phyloP scores from a whole-genome alignment of 35 echinoderm and acorn worm genomes.

The Diadema setosum region DNA sequence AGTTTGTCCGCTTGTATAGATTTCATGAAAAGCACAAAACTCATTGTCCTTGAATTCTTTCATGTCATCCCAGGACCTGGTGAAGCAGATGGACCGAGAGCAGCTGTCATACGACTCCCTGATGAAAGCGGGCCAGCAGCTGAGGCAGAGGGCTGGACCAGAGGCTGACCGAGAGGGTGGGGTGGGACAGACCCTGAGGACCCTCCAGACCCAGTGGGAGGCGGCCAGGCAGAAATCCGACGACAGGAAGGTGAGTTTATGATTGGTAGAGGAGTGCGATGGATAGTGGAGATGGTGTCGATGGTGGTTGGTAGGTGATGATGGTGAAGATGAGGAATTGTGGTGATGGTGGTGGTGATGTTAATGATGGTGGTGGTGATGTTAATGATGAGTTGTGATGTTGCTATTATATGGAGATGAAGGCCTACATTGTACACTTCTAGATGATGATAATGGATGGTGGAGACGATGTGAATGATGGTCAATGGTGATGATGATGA shows the following conservation, averaged over 20 bases:
- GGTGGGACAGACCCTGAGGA: constrained; percentile 44
- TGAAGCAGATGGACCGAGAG: constrained; percentile 79
- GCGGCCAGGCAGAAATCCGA: constrained; percentile 52
- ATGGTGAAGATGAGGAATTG: neutral
- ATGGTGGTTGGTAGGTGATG: neutral
- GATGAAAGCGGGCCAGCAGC: constrained; percentile 53
- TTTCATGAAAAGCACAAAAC: too few species aligned
- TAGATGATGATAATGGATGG: neutral
- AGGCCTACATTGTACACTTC: too few species aligned
- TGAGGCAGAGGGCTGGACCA: constrained; percentile 49
- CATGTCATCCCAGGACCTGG: constrained; percentile 48
- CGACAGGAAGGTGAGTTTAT: constrained; percentile 71
- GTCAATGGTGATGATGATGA: neutral
- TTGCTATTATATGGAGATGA: neutral
- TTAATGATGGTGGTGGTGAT: neutral
- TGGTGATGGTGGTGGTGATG: too few species aligned
- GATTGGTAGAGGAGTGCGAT: neutral
- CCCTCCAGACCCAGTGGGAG: constrained; percentile 78
- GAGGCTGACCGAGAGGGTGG: constrained; percentile 72
- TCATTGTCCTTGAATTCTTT: neutral
- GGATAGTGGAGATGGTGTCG: neutral
- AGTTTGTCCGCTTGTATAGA: too few species aligned
- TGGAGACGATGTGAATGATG: neutral
- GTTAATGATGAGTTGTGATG: neutral
- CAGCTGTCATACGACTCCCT: constrained; percentile 44